Evolutionary conservation across 2,797 vertebrate genomes (phyloP).

Genomic region (Enteromius paludinosus): DNA sequence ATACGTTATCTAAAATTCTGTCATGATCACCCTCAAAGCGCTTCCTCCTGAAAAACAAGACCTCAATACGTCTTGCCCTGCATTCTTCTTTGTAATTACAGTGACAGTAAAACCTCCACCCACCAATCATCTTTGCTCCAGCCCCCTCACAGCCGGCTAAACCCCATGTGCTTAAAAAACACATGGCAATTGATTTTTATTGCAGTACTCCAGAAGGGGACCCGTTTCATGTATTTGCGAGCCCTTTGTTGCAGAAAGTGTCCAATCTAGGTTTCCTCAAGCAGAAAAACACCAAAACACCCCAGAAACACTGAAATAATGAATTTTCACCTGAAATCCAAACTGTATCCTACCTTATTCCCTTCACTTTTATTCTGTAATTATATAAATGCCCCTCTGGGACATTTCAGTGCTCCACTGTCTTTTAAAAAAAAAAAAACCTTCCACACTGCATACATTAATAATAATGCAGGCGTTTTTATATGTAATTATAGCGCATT

Average conservation of each 20-base stretch:
- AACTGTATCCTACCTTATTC: constrained; percentile 10
- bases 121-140: constrained; percentile 42
- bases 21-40: constrained; percentile 32
- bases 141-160: constrained; percentile 40
- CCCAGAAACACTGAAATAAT: not conserved
- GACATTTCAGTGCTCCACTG: constrained; percentile 11
- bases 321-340: not conserved
- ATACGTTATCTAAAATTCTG: constrained; percentile 32
- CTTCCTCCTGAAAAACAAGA: constrained; percentile 40
- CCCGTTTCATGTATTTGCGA: constrained; percentile 2
- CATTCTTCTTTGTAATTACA: constrained; percentile 46
- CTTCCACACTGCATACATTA: constrained; percentile 11
- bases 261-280: not conserved
- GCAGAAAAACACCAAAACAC: constrained; percentile 9
- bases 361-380: constrained; percentile 4
- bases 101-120: constrained; percentile 51
- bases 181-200: constrained; percentile 36
- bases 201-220: constrained; percentile 3
- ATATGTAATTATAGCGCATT: not conserved
- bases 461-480: constrained; percentile 12
- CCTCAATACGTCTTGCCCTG: constrained; percentile 38
- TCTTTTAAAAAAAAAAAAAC: constrained; percentile 22
- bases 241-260: not conserved
- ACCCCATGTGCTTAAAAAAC: constrained; percentile 17
- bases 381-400: constrained; percentile 7